Evolutionary conservation across 2,113 vertebrate genomes (phyloP).

Genomic region (Xiphias gladius): DNA sequence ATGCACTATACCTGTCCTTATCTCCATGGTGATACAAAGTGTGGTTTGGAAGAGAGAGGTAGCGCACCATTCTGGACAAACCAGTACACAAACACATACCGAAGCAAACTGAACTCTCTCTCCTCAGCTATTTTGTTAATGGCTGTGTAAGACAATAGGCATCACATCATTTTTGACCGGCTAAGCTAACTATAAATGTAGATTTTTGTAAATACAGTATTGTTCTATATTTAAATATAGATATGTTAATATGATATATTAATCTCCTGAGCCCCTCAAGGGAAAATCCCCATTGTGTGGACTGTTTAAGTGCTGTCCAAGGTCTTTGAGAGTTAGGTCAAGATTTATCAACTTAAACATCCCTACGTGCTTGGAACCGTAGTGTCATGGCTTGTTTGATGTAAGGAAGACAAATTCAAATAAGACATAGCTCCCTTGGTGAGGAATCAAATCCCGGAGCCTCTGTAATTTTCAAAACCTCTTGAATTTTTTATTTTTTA

Average conservation of each 20-base stretch:
- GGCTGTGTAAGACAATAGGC: not conserved
- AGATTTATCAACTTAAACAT: not conserved
- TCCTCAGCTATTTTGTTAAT: not conserved
- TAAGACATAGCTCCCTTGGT: not conserved
- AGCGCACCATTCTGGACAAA: constrained; percentile 33
- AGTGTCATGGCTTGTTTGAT: not conserved
- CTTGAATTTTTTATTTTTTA: too few species aligned
- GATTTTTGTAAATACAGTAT: not conserved
- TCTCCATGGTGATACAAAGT: constrained; percentile 69
- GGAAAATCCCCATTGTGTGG: not conserved
- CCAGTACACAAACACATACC: constrained; percentile 29
- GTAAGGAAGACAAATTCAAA: not conserved
- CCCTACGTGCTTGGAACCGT: not conserved
- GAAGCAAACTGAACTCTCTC: constrained; percentile 2
- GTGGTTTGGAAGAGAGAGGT: constrained; percentile 33
- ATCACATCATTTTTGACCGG: not conserved
- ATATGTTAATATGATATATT: too few species aligned
- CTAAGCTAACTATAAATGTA: not conserved
- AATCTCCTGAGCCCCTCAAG: not conserved
- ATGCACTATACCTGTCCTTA: constrained; percentile 41
- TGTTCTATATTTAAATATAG: not conserved
- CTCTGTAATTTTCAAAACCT: too few species aligned
- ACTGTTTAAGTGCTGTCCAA: not conserved
- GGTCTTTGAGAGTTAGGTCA: not conserved
- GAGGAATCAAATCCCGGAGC: not conserved